Conservation (phyloP, 2,797 vertebrate genomes). For the Scarus forsteni region DNA sequence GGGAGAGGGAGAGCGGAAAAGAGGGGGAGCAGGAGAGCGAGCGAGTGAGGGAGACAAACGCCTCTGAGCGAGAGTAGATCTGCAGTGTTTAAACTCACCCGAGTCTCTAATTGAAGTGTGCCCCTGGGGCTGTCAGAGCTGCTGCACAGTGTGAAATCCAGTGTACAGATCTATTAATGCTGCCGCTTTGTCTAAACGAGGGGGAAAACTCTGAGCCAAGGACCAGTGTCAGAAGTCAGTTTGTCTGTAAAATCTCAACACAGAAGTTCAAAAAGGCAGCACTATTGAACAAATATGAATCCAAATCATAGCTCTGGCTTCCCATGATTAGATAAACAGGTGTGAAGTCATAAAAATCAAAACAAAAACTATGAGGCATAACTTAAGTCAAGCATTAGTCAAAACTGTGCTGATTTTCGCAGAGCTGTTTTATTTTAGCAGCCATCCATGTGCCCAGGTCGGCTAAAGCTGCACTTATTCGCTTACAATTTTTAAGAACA, state of each 20-base stretch:
- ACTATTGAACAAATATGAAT: no score
- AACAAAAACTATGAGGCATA: no score
- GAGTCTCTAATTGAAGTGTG: conserved; percentile 86
- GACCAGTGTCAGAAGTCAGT: conserved; percentile 56
- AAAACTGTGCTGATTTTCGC: no score
- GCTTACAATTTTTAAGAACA: no score
- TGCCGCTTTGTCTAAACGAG: conserved; percentile 76
- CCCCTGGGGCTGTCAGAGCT: conserved; percentile 78
- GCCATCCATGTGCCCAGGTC: no score
- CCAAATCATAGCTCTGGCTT: no score
- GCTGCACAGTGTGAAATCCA: conserved; percentile 73
- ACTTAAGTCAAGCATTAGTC: no score
- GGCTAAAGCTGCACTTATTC: no score
- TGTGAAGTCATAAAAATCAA: no score
- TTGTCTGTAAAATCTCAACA: conserved; percentile 64
- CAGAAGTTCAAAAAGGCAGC: no score
- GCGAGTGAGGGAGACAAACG: conserved; percentile 58
- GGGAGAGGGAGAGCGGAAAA: conserved; percentile 17
- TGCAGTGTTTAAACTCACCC: conserved; percentile 84
- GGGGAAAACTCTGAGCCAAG: conserved; percentile 65
- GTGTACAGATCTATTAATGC: conserved; percentile 68
- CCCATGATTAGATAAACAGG: no score
- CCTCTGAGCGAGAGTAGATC: conserved; percentile 80
- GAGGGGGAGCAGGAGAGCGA: background rate
- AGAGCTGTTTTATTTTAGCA: no score